These are phyloP conservation scores for Sminthurides bifidus DNA, from an alignment of 1,140 invertebrate genomes.

Conservation along the genomic window DNA sequence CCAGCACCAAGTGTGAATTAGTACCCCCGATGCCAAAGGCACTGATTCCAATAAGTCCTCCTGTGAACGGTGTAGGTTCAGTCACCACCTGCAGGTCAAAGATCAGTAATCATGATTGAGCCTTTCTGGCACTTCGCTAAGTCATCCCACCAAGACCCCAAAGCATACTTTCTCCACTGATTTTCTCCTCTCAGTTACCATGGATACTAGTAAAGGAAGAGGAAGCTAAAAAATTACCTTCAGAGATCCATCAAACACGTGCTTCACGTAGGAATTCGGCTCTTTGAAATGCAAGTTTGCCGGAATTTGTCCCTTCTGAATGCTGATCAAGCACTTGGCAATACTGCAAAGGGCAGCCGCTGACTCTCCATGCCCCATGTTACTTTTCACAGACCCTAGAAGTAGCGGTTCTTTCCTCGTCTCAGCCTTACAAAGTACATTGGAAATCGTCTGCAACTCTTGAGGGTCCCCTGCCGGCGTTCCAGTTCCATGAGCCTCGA, in stretches of 20 bases:
- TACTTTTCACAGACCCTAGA: constrained; percentile 86
- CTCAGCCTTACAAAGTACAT: not conserved
- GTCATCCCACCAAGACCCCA: not conserved
- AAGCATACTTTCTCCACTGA: not conserved
- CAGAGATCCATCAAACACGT: not conserved
- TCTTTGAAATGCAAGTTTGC: not conserved
- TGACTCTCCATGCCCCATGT: constrained; percentile 84
- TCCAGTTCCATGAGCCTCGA: constrained; percentile 75
- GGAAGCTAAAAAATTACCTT: not conserved
- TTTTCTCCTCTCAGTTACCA: not conserved
- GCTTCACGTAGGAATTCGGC: not conserved
- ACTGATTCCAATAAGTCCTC: constrained; percentile 76
- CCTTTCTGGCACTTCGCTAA: constrained; percentile 4
- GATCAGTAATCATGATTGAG: not conserved
- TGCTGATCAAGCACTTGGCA: not conserved
- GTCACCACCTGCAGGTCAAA: constrained; percentile 61
- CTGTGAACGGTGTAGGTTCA: constrained; percentile 62
- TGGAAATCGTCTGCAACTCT: not conserved
- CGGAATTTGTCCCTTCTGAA: not conserved
- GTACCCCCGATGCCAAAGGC: constrained; percentile 96
- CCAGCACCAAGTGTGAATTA: constrained; percentile 80
- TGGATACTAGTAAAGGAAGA: not conserved
- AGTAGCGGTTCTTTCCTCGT: constrained; percentile 28
- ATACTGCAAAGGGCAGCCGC: constrained; percentile 44
- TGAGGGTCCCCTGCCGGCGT: not conserved